Conservation (phyloP, 2,888 invertebrate genomes). For the Cybosia mesomella region DNA sequence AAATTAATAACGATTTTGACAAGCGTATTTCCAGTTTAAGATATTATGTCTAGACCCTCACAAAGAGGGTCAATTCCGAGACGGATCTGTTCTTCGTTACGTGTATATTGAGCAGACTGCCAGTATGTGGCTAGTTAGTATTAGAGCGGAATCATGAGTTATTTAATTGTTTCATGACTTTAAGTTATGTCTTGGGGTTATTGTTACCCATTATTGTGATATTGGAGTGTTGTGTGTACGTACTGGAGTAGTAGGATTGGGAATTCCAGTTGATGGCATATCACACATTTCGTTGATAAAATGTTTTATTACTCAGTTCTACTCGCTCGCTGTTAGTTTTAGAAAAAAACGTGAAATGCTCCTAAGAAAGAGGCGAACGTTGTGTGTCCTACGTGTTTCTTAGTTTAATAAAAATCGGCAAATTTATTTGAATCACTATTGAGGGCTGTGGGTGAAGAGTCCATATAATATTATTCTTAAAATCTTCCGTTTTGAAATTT, state of each 20-base stretch:
- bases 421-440: constrained; percentile 33
- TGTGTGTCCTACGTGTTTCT: constrained; percentile 36
- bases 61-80: neutral
- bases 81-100: neutral
- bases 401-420: constrained; percentile 26
- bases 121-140: neutral
- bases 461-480: neutral
- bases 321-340: constrained; percentile 33
- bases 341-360: constrained; percentile 25
- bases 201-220: constrained; percentile 42
- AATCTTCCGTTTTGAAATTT: neutral
- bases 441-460: neutral
- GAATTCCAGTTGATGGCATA: constrained; percentile 35
- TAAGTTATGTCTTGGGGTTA: constrained; percentile 7
- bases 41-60: neutral
- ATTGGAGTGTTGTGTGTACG: constrained; percentile 42
- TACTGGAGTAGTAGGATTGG: constrained; percentile 32
- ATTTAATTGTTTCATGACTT: neutral
- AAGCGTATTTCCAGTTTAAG: neutral
- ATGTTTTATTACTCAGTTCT: constrained; percentile 22
- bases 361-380: constrained; percentile 40
- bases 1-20: neutral
- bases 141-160: neutral
- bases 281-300: constrained; percentile 32
- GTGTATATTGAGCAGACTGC: neutral